Evolutionary conservation across 2,888 invertebrate species (phyloP).

Genomic region (Drosophila birchii): DNA sequence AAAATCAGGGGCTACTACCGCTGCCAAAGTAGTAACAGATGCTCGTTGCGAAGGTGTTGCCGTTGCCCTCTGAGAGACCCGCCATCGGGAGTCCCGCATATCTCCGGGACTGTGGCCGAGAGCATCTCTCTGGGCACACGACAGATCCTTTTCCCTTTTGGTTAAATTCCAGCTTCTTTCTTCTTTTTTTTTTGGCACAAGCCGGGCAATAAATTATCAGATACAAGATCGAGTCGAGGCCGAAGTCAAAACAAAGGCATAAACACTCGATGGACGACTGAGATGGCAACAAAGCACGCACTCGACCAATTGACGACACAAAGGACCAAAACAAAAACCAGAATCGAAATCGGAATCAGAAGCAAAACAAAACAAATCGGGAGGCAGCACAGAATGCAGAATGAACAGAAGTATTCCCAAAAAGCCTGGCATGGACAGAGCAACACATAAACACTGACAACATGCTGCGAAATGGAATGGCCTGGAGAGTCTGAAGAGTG

Average conservation of each 20-base stretch:
- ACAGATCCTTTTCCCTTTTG: slow-evolving; percentile 53
- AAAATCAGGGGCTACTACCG: slow-evolving; percentile 68
- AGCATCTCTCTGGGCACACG: slow-evolving; percentile 73
- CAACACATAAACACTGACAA: slow-evolving; percentile 74
- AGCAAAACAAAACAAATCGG: slow-evolving; percentile 49
- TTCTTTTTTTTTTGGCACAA: slow-evolving; percentile 70
- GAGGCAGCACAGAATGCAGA: slow-evolving; percentile 40
- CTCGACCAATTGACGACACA: slow-evolving; percentile 72
- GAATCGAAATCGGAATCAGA: slow-evolving; percentile 40
- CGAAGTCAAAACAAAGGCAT: slow-evolving; percentile 55
- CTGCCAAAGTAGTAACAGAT: slow-evolving; percentile 60
- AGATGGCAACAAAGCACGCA: slow-evolving; percentile 65
- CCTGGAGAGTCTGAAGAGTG: slow-evolving; percentile 13
- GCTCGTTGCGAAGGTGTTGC: slow-evolving; percentile 71
- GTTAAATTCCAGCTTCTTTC: slow-evolving; percentile 7
- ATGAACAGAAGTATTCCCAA: slow-evolving; percentile 73
- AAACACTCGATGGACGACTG: slow-evolving; percentile 55
- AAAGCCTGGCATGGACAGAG: slow-evolving; percentile 42
- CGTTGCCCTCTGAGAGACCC: slow-evolving; percentile 42
- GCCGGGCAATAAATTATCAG: slow-evolving; percentile 80
- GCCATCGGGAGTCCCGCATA: slow-evolving; percentile 56
- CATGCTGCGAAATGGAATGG: slow-evolving; percentile 73
- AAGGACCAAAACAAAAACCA: slow-evolving; percentile 55
- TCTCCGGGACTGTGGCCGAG: slow-evolving; percentile 21
- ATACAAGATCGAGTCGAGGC: slow-evolving; percentile 57